These are phyloP conservation scores for Silurus glanis DNA, from an alignment of 2,113 vertebrate species.

Conservation along the genomic window DNA sequence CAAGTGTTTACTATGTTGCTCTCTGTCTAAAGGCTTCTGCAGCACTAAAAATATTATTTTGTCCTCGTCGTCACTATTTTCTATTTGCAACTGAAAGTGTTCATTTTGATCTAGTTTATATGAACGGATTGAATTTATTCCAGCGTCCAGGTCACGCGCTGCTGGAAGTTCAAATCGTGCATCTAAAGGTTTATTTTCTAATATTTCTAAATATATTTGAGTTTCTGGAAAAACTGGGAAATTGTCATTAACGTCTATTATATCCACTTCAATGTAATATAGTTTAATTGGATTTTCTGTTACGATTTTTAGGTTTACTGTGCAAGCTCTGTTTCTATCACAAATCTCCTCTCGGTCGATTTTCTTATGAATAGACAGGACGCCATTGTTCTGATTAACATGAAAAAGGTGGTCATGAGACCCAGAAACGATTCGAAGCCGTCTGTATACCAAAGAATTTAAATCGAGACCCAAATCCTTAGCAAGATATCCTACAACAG, in stretches of 20 bases:
- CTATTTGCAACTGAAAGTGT: conserved; percentile 48
- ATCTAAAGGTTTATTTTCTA: conserved; percentile 37
- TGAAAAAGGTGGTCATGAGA: conserved; percentile 47
- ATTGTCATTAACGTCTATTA: conserved; percentile 57
- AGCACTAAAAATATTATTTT: conserved; percentile 69
- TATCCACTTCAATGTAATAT: conserved; percentile 52
- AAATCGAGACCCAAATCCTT: conserved; percentile 62
- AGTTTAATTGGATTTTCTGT: conserved; percentile 57
- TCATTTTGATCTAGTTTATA: conserved; percentile 55
- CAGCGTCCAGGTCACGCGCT: conserved; percentile 50
- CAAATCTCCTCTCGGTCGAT: conserved; percentile 58
- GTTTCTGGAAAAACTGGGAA: conserved; percentile 46
- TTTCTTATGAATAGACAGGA: conserved; percentile 39
- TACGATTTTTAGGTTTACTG: conserved; percentile 49
- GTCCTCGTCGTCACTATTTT: conserved; percentile 52
- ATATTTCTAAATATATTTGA: conserved; percentile 48
- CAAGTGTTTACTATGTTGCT: conserved; percentile 61
- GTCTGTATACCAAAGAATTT: conserved; percentile 30
- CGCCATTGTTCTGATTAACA: conserved; percentile 53
- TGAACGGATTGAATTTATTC: conserved; percentile 40
- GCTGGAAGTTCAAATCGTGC: conserved; percentile 48
- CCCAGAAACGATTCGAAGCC: conserved; percentile 52
- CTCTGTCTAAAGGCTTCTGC: conserved; percentile 67
- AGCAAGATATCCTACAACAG: conserved; percentile 54
- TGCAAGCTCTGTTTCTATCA: conserved; percentile 32